Percentiles rank a stretch among this genome's conserved stretches.
Conservation (phyloP, 2,113 vertebrate species). For the Nibea albiflora region DNA sequence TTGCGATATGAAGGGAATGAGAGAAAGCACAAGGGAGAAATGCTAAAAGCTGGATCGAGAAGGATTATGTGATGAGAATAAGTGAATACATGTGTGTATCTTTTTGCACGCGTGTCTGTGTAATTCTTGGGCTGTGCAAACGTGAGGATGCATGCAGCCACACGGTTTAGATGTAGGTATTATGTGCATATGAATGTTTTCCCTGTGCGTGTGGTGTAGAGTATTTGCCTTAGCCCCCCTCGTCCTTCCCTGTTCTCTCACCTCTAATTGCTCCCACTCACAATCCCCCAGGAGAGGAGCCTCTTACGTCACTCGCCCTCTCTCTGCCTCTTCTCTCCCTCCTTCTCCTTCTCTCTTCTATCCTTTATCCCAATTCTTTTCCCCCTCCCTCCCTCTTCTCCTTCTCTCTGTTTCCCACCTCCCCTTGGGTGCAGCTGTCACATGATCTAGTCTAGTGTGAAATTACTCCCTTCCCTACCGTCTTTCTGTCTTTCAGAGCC, state of each 20-base stretch:
- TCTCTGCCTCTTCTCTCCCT: slow-evolving; percentile 51
- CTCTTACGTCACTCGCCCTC: slow-evolving; percentile 73
- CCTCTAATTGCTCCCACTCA: slow-evolving; percentile 82
- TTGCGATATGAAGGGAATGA: slow-evolving; percentile 51
- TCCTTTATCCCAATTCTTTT: slow-evolving; percentile 46
- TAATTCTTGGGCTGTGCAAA: slow-evolving; percentile 25
- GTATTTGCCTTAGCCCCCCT: slow-evolving; percentile 69
- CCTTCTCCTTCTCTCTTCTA: slow-evolving; percentile 51
- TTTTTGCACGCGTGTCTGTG: slow-evolving; percentile 10
- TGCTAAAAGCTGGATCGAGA: slow-evolving; percentile 64
- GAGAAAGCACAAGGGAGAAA: slow-evolving; percentile 44
- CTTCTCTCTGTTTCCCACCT: slow-evolving; percentile 60
- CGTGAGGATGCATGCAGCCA: slow-evolving; percentile 55
- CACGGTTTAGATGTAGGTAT: slow-evolving; percentile 58
- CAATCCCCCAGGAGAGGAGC: slow-evolving; percentile 73
- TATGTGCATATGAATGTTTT: slow-evolving; percentile 70
- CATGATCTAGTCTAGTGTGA: slow-evolving; percentile 85
- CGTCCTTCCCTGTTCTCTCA: slow-evolving; percentile 77
- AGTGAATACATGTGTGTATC: slow-evolving; percentile 40
- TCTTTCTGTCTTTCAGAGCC: slow-evolving; percentile 71
- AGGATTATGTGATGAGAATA: slow-evolving; percentile 67
- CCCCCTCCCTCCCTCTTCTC: slow-evolving; percentile 8
- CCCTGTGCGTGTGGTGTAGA: slow-evolving; percentile 37
- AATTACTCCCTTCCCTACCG: slow-evolving; percentile 76
- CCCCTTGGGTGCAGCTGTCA: slow-evolving; percentile 79